Conservation (phyloP, 2,113 vertebrate genomes). For the Chamaea fasciata region DNA sequence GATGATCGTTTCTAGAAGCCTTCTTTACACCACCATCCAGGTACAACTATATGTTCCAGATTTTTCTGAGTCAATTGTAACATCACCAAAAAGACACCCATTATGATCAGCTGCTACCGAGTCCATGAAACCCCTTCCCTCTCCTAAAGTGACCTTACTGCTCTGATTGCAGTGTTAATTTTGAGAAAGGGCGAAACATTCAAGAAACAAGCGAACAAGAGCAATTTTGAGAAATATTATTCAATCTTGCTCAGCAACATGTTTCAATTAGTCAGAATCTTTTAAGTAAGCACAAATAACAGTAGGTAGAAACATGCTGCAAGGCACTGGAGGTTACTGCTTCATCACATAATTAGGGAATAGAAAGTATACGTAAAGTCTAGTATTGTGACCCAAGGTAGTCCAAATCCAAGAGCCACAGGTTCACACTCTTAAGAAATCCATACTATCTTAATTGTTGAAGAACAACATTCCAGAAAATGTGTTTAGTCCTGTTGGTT, state of each 20-base stretch:
- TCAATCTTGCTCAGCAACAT: not conserved
- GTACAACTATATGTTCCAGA: not conserved
- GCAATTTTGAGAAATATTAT: not conserved
- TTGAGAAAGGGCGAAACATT: not conserved
- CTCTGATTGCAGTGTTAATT: not conserved
- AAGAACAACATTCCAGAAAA: not conserved
- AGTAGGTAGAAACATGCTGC: not conserved
- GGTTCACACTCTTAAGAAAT: not conserved
- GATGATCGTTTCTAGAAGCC: not conserved
- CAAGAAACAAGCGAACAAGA: too few species aligned
- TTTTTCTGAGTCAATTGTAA: not conserved
- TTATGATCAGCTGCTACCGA: not conserved
- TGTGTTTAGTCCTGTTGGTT: not conserved
- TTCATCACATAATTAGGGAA: not conserved
- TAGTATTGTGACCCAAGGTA: not conserved
- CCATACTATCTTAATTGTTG: not conserved
- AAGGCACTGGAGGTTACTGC: not conserved
- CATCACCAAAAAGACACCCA: not conserved
- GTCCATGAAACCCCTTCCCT: not conserved
- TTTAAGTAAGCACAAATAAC: not conserved
- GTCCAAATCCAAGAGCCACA: not conserved
- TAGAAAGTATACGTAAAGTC: not conserved
- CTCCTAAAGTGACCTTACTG: not conserved
- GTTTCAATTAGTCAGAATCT: not conserved
- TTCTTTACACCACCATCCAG: not conserved